These are phyloP conservation scores for Motacilla tschutschensis DNA, from an alignment of 2,113 vertebrate species.

Conservation along the genomic window DNA sequence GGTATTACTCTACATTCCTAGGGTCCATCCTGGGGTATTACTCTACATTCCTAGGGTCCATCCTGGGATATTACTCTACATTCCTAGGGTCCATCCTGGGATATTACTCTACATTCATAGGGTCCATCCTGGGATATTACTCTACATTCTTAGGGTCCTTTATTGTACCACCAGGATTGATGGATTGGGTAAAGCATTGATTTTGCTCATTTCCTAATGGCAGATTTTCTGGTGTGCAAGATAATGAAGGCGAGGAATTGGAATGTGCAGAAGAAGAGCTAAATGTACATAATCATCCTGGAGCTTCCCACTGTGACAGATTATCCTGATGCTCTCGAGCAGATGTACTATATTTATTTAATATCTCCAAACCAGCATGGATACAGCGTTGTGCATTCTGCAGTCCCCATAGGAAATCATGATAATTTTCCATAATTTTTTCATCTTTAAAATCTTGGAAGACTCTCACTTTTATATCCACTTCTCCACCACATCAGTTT, in stretches of 20 bases:
- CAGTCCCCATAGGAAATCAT: constrained; percentile 34
- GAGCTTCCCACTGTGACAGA: constrained; percentile 59
- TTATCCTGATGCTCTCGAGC: constrained; percentile 45
- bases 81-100: no score
- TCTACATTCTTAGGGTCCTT: background rate
- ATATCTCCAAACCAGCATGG: constrained; percentile 64
- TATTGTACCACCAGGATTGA: background rate
- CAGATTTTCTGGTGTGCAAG: background rate
- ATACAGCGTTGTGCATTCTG: background rate
- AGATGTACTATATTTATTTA: constrained; percentile 72
- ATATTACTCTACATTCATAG: accelerated
- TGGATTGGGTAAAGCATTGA: background rate
- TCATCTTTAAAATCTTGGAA: constrained; percentile 16
- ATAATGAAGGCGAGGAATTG: constrained; percentile 45
- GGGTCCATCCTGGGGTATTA: no score
- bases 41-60: no score
- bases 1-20: no score
- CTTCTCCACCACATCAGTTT: background rate
- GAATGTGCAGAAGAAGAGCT: constrained; percentile 30
- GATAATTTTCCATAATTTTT: constrained; percentile 30
- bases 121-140: no score
- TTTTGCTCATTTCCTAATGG: background rate
- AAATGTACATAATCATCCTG: constrained; percentile 46
- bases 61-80: no score
- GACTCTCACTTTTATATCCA: background rate